Conservation (phyloP, 2,113 vertebrate genomes). For the Prinia subflava region DNA sequence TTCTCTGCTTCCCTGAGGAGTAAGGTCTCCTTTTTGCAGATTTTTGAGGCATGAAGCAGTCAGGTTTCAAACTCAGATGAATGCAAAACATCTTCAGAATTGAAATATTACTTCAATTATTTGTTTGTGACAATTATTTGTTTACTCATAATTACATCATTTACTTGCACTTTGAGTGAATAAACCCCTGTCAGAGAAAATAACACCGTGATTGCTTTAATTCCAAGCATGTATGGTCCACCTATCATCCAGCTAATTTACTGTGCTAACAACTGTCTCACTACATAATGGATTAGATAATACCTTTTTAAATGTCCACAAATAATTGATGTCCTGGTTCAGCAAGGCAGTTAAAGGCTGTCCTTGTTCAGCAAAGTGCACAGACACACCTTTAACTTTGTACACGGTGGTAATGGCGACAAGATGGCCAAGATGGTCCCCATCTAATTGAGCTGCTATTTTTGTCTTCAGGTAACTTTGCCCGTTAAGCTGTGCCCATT, state of each 20-base stretch:
- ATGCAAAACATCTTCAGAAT: neutral
- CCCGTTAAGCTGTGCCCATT: neutral
- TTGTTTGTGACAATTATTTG: neutral
- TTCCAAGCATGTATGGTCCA: neutral
- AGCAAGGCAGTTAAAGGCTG: neutral
- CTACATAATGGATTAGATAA: conserved; percentile 19
- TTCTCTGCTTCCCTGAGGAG: neutral
- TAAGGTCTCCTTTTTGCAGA: neutral
- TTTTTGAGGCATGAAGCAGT: neutral
- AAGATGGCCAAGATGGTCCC: neutral
- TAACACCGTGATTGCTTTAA: neutral
- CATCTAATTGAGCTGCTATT: neutral
- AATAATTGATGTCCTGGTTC: neutral
- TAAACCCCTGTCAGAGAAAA: neutral
- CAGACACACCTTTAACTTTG: neutral
- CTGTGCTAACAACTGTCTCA: conserved; percentile 10
- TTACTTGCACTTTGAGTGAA: neutral
- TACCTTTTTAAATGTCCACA: neutral
- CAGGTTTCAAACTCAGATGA: neutral
- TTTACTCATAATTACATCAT: neutral
- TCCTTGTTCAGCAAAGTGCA: neutral
- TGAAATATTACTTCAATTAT: neutral
- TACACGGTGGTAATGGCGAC: neutral
- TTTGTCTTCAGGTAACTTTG: neutral
- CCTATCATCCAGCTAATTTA: conserved; percentile 14